Evolutionary conservation across 2,888 invertebrate genomes (phyloP), one percentile per base, ranked within the genome.

Genomic region (Erebia ligea): DNA sequence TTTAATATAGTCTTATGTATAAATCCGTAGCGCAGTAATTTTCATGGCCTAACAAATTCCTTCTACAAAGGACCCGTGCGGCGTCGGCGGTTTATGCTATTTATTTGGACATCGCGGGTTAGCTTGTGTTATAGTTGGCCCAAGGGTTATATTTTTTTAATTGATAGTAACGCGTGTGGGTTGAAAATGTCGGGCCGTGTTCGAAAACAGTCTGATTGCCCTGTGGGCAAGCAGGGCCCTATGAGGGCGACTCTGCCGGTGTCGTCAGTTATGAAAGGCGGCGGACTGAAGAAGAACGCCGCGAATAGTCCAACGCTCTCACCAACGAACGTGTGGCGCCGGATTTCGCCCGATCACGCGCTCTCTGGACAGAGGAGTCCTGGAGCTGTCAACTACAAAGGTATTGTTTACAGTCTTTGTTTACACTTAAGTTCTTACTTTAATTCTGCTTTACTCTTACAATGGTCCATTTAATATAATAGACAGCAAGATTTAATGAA

Each of bases 221-320:
- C 95, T 76, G 90, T 89, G 79, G 88, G 90, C 68, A 93, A 93
- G 80, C 90, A 91, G 88, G 96, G 96, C 69, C 96, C 96, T 77
- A 95, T 96, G 95, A 95, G 96, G 86, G 96, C 96, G 71, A 96
- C 96, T 73, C 92, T 97, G 84, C 96, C 96, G 79, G 96, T 96
- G 82, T 95, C 96, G 69, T 96, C 96, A 72, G 94, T 96, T 76
- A 93, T 96, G 86, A 95, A 96, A 82, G 94, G 95, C 82, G 94
- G 94, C 73, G 94, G 94, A 65, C 87, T 95, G 69, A 94, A 94
- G 84, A 94, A 94, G 82, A 94, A 92, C 79, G 94, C 95, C 74
- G 94, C 94, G 79, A 95, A 94, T 82, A 96, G 95, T 80, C 95
- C 96, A 25, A 94, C 95, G 42, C 89, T 95, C 72, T 96, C 96